phyloP scores from a whole-genome alignment of 53 echinoderm and acorn worm genomes.

The Henricia sp. region DNA sequence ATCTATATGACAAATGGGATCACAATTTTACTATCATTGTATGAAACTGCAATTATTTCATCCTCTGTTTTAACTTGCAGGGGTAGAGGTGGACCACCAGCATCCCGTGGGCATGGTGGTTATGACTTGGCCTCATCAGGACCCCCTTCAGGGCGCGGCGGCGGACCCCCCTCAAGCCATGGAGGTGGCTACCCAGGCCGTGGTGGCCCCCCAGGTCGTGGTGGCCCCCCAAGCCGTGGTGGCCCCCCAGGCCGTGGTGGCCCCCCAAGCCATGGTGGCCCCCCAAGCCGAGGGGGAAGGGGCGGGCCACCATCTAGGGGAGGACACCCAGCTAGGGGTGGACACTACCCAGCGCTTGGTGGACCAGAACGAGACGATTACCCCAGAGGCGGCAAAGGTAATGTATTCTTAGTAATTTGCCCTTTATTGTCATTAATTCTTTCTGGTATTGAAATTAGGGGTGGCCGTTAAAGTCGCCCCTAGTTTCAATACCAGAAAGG shows the following conservation, averaged over 20 bases:
- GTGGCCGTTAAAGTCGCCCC: too few relatives aligned
- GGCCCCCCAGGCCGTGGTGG: constrained; percentile 41
- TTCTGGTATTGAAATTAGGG: too few relatives aligned
- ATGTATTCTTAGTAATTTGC: too few relatives aligned
- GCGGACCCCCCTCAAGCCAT: constrained; percentile 23
- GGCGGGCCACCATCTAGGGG: constrained; percentile 1
- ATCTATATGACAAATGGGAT: too few relatives aligned
- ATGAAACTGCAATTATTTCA: background rate
- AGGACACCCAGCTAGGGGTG: background rate
- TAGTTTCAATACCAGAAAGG: too few relatives aligned
- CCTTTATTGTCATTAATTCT: too few relatives aligned
- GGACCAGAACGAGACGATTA: constrained; percentile 17
- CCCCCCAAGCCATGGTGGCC: constrained; percentile 5
- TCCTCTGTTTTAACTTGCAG: constrained; percentile 21
- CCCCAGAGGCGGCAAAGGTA: constrained; percentile 48
- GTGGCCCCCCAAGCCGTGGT: constrained; percentile 38
- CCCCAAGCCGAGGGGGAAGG: background rate
- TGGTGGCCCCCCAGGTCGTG: constrained; percentile 39
- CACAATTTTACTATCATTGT: too few relatives aligned
- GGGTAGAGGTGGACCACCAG: constrained; percentile 49
- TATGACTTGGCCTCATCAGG: constrained; percentile 9
- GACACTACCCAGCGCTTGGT: background rate
- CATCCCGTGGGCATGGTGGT: constrained; percentile 24
- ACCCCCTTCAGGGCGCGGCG: constrained; percentile 33
- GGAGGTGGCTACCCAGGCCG: constrained; percentile 14